Evolutionary conservation across 2,113 vertebrate genomes (phyloP).

Genomic region (Hoplias malabaricus): DNA sequence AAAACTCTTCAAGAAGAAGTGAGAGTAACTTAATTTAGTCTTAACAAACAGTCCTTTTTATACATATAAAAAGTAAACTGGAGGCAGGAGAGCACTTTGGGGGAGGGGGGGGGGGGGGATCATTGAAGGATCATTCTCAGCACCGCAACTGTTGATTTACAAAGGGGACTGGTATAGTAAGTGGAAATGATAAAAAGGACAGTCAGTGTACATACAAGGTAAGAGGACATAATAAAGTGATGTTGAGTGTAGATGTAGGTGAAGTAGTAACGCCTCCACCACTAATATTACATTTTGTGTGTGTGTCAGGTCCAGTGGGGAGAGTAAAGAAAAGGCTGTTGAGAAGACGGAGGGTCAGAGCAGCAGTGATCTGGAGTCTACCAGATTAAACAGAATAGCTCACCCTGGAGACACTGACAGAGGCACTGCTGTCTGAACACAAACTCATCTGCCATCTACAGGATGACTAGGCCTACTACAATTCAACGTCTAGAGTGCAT

Average conservation of each 20-base stretch:
- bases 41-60: not conserved
- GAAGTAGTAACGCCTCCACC: not conserved
- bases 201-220: too few species aligned
- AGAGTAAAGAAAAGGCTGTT: slow-evolving; percentile 80
- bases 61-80: too few species aligned
- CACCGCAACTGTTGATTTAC: too few species aligned
- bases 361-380: slow-evolving; percentile 72
- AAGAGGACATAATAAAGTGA: too few species aligned
- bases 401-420: slow-evolving; percentile 77
- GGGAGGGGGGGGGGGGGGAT: too few species aligned
- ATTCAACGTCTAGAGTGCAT: not conserved
- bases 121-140: too few species aligned
- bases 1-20: slow-evolving; percentile 99
- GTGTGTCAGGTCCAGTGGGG: slow-evolving; percentile 76
- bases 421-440: slow-evolving; percentile 82
- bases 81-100: too few species aligned
- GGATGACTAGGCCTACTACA: not conserved
- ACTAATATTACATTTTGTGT: not conserved
- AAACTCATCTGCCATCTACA: not conserved
- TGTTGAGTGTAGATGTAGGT: too few species aligned
- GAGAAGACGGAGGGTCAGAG: slow-evolving; percentile 76
- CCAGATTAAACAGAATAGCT: slow-evolving; percentile 67
- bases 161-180: too few species aligned
- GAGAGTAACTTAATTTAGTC: slow-evolving; percentile 58
- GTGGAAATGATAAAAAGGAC: too few species aligned